A percentile compares a stretch with the other conserved stretches of the same genome.
phyloP scores from a whole-genome alignment of 2,797 vertebrate genomes.

The Sebastiscus albofasciatus region DNA sequence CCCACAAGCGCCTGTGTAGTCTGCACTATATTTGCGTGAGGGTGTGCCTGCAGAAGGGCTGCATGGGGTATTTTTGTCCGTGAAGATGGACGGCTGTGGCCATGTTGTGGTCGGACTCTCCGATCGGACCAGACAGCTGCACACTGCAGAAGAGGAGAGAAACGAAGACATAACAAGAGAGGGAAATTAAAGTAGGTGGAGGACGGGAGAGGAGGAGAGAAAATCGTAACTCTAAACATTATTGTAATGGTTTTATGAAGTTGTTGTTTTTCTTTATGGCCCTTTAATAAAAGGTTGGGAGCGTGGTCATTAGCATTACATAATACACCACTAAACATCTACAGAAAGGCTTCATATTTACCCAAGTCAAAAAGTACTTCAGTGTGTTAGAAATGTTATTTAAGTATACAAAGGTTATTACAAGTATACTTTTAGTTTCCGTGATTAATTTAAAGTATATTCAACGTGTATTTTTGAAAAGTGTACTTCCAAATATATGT shows the following conservation, averaged over 20 bases:
- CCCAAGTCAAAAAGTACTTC: neutral
- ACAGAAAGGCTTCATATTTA: neutral
- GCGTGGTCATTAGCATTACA: neutral
- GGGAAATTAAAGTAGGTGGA: neutral
- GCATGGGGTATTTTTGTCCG: conserved; percentile 62
- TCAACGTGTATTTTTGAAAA: no score
- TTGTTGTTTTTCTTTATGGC: neutral
- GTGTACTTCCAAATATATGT: no score
- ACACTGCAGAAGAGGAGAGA: neutral
- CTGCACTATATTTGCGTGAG: conserved; percentile 46
- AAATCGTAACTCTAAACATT: neutral
- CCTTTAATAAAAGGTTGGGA: neutral
- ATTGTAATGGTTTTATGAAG: neutral
- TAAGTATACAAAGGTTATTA: neutral
- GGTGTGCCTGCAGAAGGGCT: conserved; percentile 52
- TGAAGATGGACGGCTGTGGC: conserved; percentile 50
- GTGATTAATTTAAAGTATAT: no score
- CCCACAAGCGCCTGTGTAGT: conserved; percentile 24
- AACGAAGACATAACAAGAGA: neutral
- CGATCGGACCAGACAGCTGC: conserved; percentile 40
- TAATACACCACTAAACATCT: neutral
- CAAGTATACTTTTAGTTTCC: no score
- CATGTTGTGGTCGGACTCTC: conserved; percentile 52
- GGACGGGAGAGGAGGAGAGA: neutral
- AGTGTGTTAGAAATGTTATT: neutral